Evolutionary conservation across 1,140 invertebrate genomes (phyloP).

Genomic region (Cyphomyrmex costatus): DNA sequence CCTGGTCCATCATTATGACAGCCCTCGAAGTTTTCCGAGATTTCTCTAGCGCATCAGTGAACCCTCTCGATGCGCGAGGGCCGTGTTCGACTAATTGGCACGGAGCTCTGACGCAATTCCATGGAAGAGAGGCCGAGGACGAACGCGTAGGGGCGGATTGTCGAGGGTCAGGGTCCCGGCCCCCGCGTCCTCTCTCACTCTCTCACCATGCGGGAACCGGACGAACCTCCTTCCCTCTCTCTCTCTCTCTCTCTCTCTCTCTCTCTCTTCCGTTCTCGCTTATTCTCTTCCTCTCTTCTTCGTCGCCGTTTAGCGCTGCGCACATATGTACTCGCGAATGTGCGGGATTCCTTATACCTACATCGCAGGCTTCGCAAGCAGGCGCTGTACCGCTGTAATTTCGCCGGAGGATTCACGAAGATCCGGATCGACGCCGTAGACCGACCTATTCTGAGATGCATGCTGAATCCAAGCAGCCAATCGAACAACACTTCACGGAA

Average conservation of each 20-base stretch:
- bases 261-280: constrained; percentile 4
- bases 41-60: constrained; percentile 22
- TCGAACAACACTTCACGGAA: constrained; percentile 14
- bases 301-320: constrained; percentile 66
- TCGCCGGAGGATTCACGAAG: constrained; percentile 81
- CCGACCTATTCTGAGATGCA: constrained; percentile 1
- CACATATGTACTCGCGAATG: constrained; percentile 55
- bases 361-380: constrained; percentile 67
- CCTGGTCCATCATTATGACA: neutral
- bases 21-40: constrained; percentile 41
- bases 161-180: constrained; percentile 81
- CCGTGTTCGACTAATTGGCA: constrained; percentile 75
- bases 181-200: constrained; percentile 70
- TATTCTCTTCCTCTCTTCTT: constrained; percentile 63
- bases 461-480: neutral
- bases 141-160: constrained; percentile 77
- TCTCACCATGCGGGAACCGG: constrained; percentile 53
- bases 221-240: constrained; percentile 47
- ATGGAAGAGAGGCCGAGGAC: constrained; percentile 46
- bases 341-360: constrained; percentile 50
- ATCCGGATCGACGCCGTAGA: constrained; percentile 80
- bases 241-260: constrained; percentile 50
- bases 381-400: constrained; percentile 76
- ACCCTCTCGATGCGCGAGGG: constrained; percentile 23
- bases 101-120: constrained; percentile 76